phyloP scores from a whole-genome alignment of 2,888 invertebrate genomes.

The Ophraella communa region DNA sequence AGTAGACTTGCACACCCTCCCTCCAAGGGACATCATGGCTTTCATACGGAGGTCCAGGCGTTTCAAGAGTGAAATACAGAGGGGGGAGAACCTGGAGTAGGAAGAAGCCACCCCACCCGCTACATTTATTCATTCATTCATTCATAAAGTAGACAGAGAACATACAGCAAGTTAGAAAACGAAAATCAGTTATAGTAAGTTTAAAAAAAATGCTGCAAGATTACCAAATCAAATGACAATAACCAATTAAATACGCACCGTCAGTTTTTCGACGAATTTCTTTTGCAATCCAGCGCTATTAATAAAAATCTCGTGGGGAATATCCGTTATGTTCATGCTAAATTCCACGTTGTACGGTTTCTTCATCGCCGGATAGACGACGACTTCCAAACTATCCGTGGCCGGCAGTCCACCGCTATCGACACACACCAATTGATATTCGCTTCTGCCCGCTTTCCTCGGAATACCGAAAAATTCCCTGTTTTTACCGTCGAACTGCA shows the following conservation, averaged over 20 bases:
- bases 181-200: no score
- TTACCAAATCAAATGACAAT: no score
- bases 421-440: slow-evolving; percentile 79
- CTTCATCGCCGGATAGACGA: slow-evolving; percentile 70
- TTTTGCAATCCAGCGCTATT: slow-evolving; percentile 76
- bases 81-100: no score
- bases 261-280: slow-evolving; percentile 80
- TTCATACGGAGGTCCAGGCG: no score
- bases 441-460: slow-evolving; percentile 74
- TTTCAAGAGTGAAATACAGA: no score
- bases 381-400: slow-evolving; percentile 79
- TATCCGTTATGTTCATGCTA: slow-evolving; percentile 76
- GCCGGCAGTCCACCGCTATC: slow-evolving; percentile 77
- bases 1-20: no score
- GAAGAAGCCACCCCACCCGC: no score
- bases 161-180: no score
- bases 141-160: no score
- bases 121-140: no score
- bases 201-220: no score
- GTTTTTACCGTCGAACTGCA: slow-evolving; percentile 87
- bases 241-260: slow-evolving; percentile 49
- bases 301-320: slow-evolving; percentile 68
- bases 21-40: no score
- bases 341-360: slow-evolving; percentile 78
- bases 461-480: slow-evolving; percentile 87